Conservation (phyloP, 1,140 invertebrate species). For the Neodiprion fabricii region DNA sequence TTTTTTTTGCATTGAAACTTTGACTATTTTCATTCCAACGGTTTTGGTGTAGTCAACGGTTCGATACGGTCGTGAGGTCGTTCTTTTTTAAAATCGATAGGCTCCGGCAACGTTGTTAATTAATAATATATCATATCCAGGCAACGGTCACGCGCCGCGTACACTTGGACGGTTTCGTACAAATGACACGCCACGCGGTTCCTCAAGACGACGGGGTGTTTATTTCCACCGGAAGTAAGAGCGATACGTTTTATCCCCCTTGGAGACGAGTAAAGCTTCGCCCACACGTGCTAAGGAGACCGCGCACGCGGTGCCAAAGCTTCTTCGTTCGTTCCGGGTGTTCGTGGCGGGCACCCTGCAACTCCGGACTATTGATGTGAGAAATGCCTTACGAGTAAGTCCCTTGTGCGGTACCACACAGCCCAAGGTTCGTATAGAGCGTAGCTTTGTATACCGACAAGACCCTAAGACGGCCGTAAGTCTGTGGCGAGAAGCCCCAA, state of each 20-base stretch:
- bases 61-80: too few relatives aligned
- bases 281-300: background rate
- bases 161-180: background rate
- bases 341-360: background rate
- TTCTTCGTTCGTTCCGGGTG: too few relatives aligned
- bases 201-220: background rate
- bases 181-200: background rate
- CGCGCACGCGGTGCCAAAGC: background rate
- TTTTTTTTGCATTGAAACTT: background rate
- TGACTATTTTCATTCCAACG: background rate
- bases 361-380: background rate
- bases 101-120: background rate
- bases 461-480: conserved; percentile 40
- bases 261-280: background rate
- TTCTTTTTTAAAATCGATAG: background rate
- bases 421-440: background rate
- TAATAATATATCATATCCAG: background rate
- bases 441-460: background rate
- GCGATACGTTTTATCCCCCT: background rate
- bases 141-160: background rate
- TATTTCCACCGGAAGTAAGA: conserved; percentile 7
- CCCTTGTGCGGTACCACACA: background rate
- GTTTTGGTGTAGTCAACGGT: conserved; percentile 1
- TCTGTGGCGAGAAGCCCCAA: conserved; percentile 56
- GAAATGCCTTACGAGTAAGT: background rate